A percentile compares a stretch with the other conserved stretches of the same genome.
Conservation (phyloP, 2,888 invertebrate genomes). For the Drosophila engyochracea region DNA sequence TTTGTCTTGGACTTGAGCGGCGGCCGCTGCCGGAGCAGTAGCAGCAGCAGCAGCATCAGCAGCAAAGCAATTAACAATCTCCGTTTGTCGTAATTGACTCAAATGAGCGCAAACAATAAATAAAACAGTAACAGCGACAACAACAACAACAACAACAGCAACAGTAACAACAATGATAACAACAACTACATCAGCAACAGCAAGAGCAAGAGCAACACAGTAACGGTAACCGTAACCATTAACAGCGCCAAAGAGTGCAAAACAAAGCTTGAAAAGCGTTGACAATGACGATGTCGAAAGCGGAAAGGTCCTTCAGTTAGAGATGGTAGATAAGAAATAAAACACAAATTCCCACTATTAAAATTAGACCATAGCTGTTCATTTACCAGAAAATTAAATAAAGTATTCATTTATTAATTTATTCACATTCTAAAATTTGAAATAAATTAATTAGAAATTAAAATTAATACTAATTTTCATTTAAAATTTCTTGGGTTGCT, state of each 20-base stretch:
- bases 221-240: slow-evolving; percentile 24
- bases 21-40: slow-evolving; percentile 25
- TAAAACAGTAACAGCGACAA: slow-evolving; percentile 69
- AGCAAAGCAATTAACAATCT: slow-evolving; percentile 83
- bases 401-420: neutral
- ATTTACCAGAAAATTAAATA: neutral
- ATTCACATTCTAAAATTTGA: neutral
- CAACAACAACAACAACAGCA: slow-evolving; percentile 18
- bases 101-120: slow-evolving; percentile 82
- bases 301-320: slow-evolving; percentile 28
- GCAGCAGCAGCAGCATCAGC: slow-evolving; percentile 24
- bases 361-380: neutral
- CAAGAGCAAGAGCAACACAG: slow-evolving; percentile 10
- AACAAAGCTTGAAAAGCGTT: slow-evolving; percentile 52
- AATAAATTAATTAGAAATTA: neutral
- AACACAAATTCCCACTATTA: neutral
- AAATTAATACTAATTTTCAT: neutral
- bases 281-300: slow-evolving; percentile 48
- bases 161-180: neutral
- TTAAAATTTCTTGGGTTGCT: no score
- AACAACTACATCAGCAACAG: neutral
- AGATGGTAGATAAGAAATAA: slow-evolving; percentile 23
- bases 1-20: slow-evolving; percentile 71
- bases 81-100: slow-evolving; percentile 82
- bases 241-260: slow-evolving; percentile 46